Conservation (phyloP, 2,113 vertebrate species). For the Oenanthe melanoleuca region DNA sequence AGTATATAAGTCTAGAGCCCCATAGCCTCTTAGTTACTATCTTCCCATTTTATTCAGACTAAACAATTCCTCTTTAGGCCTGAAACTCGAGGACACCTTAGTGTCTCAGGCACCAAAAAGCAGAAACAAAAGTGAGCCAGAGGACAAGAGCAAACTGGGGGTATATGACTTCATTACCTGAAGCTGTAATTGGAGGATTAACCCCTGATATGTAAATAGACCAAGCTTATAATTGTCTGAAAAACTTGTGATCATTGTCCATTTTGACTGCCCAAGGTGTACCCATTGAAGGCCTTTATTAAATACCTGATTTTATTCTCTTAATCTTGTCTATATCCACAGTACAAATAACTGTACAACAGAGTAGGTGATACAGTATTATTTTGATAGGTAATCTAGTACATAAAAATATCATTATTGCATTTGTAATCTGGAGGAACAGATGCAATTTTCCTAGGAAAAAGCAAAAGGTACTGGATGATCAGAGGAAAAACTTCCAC, state of each 20-base stretch:
- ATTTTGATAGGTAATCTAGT: not conserved
- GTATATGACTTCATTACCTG: not conserved
- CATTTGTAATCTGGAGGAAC: not conserved
- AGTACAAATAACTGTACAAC: not conserved
- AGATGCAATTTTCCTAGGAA: not conserved
- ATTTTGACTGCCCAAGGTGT: not conserved
- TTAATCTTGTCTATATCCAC: not conserved
- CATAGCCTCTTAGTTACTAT: not conserved
- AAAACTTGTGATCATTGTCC: not conserved
- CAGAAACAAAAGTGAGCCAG: not conserved
- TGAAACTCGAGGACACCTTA: not conserved
- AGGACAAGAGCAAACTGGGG: too few species aligned
- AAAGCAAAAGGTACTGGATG: not conserved
- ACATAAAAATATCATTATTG: constrained; percentile 14
- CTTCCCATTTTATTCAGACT: not conserved
- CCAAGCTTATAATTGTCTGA: not conserved
- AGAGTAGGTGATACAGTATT: not conserved
- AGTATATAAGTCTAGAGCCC: not conserved
- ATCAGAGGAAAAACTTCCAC: not conserved
- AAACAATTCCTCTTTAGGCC: not conserved
- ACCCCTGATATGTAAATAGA: not conserved
- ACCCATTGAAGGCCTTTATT: not conserved
- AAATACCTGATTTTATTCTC: not conserved
- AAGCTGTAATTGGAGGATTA: not conserved
- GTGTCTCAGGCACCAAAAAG: not conserved